Conservation (phyloP, 2,888 invertebrate genomes). For the Eilema sororculum region DNA sequence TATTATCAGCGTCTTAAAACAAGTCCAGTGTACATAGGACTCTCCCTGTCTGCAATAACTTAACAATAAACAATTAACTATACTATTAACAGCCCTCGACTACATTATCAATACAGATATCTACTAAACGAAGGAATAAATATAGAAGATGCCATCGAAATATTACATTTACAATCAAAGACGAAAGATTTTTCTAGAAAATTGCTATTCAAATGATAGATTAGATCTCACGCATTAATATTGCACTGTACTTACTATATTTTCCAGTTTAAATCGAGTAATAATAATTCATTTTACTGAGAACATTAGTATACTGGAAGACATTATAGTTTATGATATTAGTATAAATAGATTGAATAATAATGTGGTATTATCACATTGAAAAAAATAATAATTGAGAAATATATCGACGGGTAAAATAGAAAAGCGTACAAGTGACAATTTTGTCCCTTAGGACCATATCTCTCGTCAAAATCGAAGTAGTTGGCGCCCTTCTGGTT, state of each 20-base stretch:
- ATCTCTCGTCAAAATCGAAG: not conserved
- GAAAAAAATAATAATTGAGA: not conserved
- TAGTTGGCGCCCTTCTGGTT: not conserved
- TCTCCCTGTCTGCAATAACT: constrained; percentile 34
- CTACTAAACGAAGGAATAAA: constrained; percentile 33
- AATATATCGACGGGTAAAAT: too few relatives aligned
- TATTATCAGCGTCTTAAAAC: constrained; percentile 9
- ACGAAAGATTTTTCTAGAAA: constrained; percentile 24
- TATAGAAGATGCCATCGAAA: constrained; percentile 27
- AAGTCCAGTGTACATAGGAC: constrained; percentile 6
- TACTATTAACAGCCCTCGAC: constrained; percentile 62
- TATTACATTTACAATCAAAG: constrained; percentile 18
- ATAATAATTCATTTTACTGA: too few relatives aligned
- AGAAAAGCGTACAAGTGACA: not conserved
- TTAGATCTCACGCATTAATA: not conserved
- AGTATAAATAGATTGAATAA: not conserved
- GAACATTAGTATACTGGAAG: too few relatives aligned
- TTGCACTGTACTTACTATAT: too few relatives aligned
- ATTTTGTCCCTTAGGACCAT: not conserved
- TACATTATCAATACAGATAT: constrained; percentile 45
- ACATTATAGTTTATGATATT: too few relatives aligned
- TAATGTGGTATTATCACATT: not conserved
- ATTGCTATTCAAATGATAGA: constrained; percentile 4
- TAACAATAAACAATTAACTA: constrained; percentile 49
- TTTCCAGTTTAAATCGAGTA: too few relatives aligned